These are phyloP conservation scores for Zeus faber DNA, from an alignment of 2,113 vertebrate genomes.

Conservation along the genomic window DNA sequence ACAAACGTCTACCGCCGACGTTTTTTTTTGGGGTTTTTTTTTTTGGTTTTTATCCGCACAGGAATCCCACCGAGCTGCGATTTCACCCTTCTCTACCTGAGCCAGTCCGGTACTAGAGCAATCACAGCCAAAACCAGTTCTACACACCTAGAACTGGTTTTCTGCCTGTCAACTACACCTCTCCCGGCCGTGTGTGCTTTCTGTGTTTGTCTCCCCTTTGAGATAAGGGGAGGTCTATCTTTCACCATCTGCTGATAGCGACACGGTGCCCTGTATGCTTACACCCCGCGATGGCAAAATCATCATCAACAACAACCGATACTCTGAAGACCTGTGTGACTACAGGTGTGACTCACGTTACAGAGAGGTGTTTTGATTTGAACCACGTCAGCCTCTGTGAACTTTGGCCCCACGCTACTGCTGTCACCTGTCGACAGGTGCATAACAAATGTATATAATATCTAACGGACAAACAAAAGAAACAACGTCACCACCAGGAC, in stretches of 20 bases:
- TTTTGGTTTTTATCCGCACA: background rate
- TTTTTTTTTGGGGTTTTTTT: background rate
- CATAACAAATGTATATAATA: too few species aligned
- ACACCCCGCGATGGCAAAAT: too few species aligned
- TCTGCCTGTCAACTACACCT: slow-evolving; percentile 55
- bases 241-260: slow-evolving; percentile 14
- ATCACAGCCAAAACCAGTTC: slow-evolving; percentile 60
- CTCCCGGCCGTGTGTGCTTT: slow-evolving; percentile 49
- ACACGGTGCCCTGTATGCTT: too few species aligned
- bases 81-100: slow-evolving; percentile 38
- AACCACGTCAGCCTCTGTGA: slow-evolving; percentile 25
- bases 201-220: slow-evolving; percentile 34
- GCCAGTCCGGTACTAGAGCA: slow-evolving; percentile 9
- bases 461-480: too few species aligned
- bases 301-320: too few species aligned
- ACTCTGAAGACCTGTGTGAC: too few species aligned
- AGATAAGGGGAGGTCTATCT: slow-evolving; percentile 20
- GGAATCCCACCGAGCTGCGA: too few species aligned
- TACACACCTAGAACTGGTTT: slow-evolving; percentile 51
- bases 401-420: slow-evolving; percentile 29
- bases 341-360: background rate
- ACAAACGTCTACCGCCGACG: too few species aligned
- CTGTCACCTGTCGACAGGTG: slow-evolving; percentile 24
- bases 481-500: too few species aligned
- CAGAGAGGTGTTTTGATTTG: slow-evolving; percentile 42